Conservation (phyloP, 2,888 invertebrate genomes). For the Bugulina stolonifera region DNA sequence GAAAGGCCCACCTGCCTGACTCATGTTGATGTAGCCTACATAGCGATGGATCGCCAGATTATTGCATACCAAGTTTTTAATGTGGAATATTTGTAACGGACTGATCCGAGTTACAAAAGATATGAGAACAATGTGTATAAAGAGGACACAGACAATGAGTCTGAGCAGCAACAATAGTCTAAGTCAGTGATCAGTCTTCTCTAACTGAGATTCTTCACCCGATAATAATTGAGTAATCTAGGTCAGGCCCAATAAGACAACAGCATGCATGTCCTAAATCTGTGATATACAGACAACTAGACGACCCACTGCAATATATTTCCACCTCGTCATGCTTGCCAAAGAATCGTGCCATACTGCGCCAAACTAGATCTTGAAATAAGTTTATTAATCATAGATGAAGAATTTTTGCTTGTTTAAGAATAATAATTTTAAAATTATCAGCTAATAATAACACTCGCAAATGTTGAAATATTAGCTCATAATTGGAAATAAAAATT, state of each 20-base stretch:
- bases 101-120: neutral
- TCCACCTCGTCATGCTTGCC: too few species aligned
- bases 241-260: neutral
- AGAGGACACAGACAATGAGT: slow-evolving; percentile 11
- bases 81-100: neutral
- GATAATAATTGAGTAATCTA: neutral
- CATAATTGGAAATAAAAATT: too few species aligned
- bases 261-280: neutral
- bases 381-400: too few species aligned
- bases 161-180: neutral
- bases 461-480: too few species aligned
- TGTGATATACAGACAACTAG: neutral
- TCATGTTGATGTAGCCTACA: neutral
- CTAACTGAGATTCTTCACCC: neutral
- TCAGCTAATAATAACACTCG: too few species aligned
- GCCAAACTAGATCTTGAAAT: too few species aligned
- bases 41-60: neutral
- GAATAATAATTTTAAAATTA: too few species aligned
- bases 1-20: neutral
- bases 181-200: neutral
- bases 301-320: too few species aligned
- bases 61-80: neutral
- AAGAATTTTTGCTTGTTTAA: too few species aligned
- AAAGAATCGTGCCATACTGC: too few species aligned
- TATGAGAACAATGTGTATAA: neutral